Conservation (phyloP, 2,113 vertebrate species). For the Glareola pratincola region DNA sequence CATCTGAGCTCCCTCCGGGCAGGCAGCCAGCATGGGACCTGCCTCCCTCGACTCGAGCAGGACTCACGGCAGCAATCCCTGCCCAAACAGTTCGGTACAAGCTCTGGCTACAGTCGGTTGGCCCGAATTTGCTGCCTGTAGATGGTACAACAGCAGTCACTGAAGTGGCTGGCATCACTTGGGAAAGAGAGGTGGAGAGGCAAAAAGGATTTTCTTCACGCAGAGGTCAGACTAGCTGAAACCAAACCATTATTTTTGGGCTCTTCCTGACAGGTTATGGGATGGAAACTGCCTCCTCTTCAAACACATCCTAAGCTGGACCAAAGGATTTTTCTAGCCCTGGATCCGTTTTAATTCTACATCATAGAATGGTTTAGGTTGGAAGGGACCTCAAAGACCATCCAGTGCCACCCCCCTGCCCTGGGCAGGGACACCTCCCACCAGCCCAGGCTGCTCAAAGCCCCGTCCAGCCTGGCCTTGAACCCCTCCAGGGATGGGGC, state of each 20-base stretch:
- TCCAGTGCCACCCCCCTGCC: too few species aligned
- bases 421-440: too few species aligned
- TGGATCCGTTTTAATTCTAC: background rate
- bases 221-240: background rate
- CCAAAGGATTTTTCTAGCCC: background rate
- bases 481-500: too few species aligned
- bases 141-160: background rate
- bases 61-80: background rate
- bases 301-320: background rate
- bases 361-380: too few species aligned
- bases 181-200: background rate
- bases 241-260: background rate
- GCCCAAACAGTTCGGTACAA: background rate
- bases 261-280: background rate
- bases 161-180: background rate
- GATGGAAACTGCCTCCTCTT: background rate
- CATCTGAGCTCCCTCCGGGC: constrained; percentile 39
- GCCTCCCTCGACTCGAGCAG: background rate
- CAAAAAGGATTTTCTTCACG: background rate
- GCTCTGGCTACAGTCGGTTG: background rate
- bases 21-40: background rate
- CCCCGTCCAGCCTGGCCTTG: too few species aligned
- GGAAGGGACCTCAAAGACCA: too few species aligned
- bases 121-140: background rate
- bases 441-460: too few species aligned